Evolutionary conservation across 2,888 invertebrate species (phyloP).

Genomic region (Diarsia brunnea): DNA sequence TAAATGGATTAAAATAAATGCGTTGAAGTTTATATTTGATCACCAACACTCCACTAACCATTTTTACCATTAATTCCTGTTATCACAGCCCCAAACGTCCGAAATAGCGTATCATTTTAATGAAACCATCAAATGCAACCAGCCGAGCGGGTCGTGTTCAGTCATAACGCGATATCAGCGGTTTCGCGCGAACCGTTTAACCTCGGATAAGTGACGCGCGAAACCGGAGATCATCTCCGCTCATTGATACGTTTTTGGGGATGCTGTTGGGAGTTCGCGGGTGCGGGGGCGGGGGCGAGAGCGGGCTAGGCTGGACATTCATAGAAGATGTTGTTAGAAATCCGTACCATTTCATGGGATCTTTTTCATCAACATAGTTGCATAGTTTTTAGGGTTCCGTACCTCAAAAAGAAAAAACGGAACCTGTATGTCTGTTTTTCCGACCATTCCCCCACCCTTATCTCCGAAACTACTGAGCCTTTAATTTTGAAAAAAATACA

Average conservation of each 20-base stretch:
- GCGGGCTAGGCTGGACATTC: not conserved
- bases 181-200: conserved; percentile 61
- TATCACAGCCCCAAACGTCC: conserved; percentile 2
- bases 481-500: too few relatives aligned
- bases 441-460: too few relatives aligned
- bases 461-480: too few relatives aligned
- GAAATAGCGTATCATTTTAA: conserved; percentile 36
- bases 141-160: conserved; percentile 35
- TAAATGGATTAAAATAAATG: not conserved
- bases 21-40: not conserved
- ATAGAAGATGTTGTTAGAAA: too few relatives aligned
- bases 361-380: too few relatives aligned
- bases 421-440: too few relatives aligned
- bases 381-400: too few relatives aligned
- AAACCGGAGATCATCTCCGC: conserved; percentile 58
- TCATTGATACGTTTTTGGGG: conserved; percentile 14
- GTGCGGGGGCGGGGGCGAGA: conserved; percentile 23
- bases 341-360: too few relatives aligned
- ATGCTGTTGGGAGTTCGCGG: conserved; percentile 27
- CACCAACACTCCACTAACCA: not conserved
- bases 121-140: conserved; percentile 28
- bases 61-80: conserved; percentile 8
- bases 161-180: conserved; percentile 48
- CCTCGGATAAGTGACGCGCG: conserved; percentile 51
- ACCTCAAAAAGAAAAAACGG: too few relatives aligned